A percentile compares a stretch with the other conserved stretches of the same genome.
phyloP scores from a whole-genome alignment of 2,888 invertebrate genomes.

The Eulithis prunata region DNA sequence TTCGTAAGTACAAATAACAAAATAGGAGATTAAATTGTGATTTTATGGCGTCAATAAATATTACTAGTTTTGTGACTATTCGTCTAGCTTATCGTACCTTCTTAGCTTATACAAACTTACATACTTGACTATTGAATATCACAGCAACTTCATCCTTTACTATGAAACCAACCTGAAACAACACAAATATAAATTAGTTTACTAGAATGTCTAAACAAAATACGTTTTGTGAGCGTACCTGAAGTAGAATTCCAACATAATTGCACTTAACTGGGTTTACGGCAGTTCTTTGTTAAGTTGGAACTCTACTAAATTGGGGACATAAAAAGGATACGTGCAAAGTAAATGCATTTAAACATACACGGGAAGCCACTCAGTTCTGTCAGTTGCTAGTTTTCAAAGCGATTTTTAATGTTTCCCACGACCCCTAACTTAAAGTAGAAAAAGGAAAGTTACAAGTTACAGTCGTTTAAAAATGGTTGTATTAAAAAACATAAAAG shows the following conservation, averaged over 20 bases:
- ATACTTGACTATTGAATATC: too few species aligned
- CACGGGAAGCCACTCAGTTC: slow-evolving; percentile 39
- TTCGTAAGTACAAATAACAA: slow-evolving; percentile 10
- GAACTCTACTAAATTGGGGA: slow-evolving; percentile 19
- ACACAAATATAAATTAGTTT: slow-evolving; percentile 30
- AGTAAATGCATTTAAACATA: slow-evolving; percentile 37
- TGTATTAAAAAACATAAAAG: too few species aligned
- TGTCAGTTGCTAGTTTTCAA: slow-evolving; percentile 27
- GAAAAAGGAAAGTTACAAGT: slow-evolving; percentile 25
- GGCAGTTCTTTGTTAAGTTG: slow-evolving; percentile 23
- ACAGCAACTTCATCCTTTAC: not conserved
- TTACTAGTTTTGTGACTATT: too few species aligned
- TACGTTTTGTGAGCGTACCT: not conserved
- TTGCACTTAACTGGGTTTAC: slow-evolving; percentile 14
- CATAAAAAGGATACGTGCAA: slow-evolving; percentile 29
- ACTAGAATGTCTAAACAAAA: not conserved
- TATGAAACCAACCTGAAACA: slow-evolving; percentile 51
- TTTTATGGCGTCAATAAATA: slow-evolving; percentile 9
- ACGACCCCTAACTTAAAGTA: slow-evolving; percentile 31
- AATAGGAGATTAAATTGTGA: slow-evolving; percentile 9
- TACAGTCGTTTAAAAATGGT: slow-evolving; percentile 4
- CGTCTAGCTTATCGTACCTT: too few species aligned
- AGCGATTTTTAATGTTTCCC: slow-evolving; percentile 37
- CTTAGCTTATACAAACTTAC: too few species aligned
- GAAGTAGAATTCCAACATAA: not conserved